These are phyloP conservation scores for Lampris incognitus DNA, from an alignment of 2,113 vertebrate genomes.

Conservation along the genomic window DNA sequence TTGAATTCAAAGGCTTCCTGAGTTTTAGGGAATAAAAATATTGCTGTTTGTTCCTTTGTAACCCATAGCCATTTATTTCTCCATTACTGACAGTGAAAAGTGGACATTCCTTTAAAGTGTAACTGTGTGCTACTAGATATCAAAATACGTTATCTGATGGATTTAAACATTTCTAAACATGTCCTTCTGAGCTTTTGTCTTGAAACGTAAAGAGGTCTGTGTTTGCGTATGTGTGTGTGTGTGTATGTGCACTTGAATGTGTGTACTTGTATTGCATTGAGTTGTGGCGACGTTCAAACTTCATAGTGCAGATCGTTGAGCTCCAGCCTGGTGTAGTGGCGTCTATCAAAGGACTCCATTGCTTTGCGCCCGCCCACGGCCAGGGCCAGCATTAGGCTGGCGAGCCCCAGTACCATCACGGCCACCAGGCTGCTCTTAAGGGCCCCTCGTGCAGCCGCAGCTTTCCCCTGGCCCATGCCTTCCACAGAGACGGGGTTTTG, in stretches of 20 bases:
- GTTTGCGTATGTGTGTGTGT: background rate
- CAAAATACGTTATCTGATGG: background rate
- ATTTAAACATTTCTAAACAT: conserved; percentile 16
- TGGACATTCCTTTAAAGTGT: conserved; percentile 11
- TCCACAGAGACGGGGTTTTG: conserved; percentile 29
- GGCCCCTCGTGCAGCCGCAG: conserved; percentile 18
- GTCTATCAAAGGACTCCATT: conserved; percentile 83
- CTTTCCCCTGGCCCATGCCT: conserved; percentile 15
- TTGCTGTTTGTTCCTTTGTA: conserved; percentile 71
- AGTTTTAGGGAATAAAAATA: conserved; percentile 71
- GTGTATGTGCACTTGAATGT: background rate
- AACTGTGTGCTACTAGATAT: conserved; percentile 15
- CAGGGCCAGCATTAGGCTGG: conserved; percentile 70
- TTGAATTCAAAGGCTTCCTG: conserved; percentile 76
- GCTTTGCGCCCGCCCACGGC: conserved; percentile 78
- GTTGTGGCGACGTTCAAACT: conserved; percentile 55
- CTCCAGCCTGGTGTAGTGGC: conserved; percentile 85
- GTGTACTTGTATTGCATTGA: background rate
- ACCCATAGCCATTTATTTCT: conserved; percentile 18
- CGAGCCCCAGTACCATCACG: conserved; percentile 75
- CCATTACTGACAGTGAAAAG: background rate
- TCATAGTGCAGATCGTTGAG: conserved; percentile 85
- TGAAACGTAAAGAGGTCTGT: background rate
- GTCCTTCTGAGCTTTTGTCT: conserved; percentile 12
- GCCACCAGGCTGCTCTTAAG: conserved; percentile 77